A percentile compares a stretch with the other conserved stretches of the same genome.
phyloP scores from a whole-genome alignment of 2,797 vertebrate species.

The Gymnoscopelus microlampas region DNA sequence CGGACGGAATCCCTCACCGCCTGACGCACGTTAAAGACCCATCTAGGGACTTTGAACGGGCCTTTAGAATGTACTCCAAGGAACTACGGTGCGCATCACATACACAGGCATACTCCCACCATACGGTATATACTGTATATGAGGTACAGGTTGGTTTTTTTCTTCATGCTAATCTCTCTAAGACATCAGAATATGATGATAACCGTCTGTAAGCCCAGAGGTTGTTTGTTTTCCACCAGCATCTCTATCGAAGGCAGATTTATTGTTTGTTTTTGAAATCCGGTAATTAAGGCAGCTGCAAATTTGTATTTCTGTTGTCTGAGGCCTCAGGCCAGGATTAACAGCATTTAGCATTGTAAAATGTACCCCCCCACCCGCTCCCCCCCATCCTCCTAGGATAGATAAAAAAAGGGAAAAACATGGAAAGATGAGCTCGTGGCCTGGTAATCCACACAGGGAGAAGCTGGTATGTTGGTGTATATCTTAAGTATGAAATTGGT shows the following conservation, averaged over 20 bases:
- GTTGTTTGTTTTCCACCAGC: conserved; percentile 73
- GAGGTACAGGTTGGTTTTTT: conserved; percentile 13
- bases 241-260: conserved; percentile 70
- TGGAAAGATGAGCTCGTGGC: conserved; percentile 63
- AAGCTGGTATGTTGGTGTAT: conserved; percentile 34
- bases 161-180: conserved; percentile 45
- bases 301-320: conserved; percentile 82
- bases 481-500: conserved; percentile 47
- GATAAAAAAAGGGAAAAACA: conserved; percentile 60
- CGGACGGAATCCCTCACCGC: no score
- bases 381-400: conserved; percentile 46
- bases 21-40: no score
- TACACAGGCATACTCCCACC: conserved; percentile 21
- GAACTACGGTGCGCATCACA: conserved; percentile 39
- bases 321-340: conserved; percentile 79
- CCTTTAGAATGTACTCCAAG: conserved; percentile 36
- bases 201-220: conserved; percentile 61
- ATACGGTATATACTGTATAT: not conserved
- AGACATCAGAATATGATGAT: conserved; percentile 66
- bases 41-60: no score
- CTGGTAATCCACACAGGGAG: conserved; percentile 32
- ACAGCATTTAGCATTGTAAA: conserved; percentile 77
- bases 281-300: conserved; percentile 79
- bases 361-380: conserved; percentile 61
- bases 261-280: conserved; percentile 81